Conservation (phyloP, 2,888 invertebrate genomes). For the Keiferia lycopersicella region DNA sequence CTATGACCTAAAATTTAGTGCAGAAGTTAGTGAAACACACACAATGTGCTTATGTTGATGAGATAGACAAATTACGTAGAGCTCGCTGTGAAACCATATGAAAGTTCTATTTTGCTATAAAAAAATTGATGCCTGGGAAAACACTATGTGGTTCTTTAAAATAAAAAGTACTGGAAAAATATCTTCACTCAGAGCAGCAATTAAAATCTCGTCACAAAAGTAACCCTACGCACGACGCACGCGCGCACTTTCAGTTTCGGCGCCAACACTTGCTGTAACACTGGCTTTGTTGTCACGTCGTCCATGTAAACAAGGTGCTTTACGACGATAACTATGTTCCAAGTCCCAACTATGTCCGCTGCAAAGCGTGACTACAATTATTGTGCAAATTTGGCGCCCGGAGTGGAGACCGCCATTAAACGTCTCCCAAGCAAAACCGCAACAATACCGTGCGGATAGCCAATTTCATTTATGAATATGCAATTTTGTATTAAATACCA, state of each 20-base stretch:
- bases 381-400: slow-evolving; percentile 8
- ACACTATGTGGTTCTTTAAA: neutral
- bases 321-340: slow-evolving; percentile 17
- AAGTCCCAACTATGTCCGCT: neutral
- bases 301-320: slow-evolving; percentile 36
- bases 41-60: no score
- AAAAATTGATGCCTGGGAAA: no score
- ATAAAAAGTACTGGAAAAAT: neutral
- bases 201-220: neutral
- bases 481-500: slow-evolving; percentile 6
- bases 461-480: slow-evolving; percentile 14
- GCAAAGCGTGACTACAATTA: slow-evolving; percentile 21
- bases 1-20: no score
- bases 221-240: slow-evolving; percentile 36
- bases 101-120: no score
- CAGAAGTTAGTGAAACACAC: no score
- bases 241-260: slow-evolving; percentile 65
- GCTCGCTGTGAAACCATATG: no score
- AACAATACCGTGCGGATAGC: slow-evolving; percentile 7
- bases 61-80: no score
- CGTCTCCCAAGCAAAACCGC: neutral
- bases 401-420: slow-evolving; percentile 11
- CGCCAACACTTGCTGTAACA: slow-evolving; percentile 50
- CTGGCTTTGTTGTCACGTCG: slow-evolving; percentile 50
- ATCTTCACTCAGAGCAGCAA: neutral